phyloP scores from a whole-genome alignment of 1,140 invertebrate species.

The Apis dorsata region DNA sequence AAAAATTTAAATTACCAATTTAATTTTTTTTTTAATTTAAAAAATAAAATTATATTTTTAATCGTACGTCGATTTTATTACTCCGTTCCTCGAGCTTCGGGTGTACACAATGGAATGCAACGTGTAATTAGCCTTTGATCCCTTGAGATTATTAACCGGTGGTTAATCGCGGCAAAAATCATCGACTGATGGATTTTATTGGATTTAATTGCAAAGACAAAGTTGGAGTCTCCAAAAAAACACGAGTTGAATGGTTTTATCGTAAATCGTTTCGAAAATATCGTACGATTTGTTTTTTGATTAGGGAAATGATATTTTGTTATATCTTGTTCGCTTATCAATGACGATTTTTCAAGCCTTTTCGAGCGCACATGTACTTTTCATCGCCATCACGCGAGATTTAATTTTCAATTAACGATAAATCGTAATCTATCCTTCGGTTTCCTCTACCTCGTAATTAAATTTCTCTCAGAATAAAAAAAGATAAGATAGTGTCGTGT shows the following conservation, averaged over 20 bases:
- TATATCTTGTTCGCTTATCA: neutral
- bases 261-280: neutral
- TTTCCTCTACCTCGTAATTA: no score
- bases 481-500: no score
- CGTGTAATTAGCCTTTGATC: neutral
- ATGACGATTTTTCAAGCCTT: neutral
- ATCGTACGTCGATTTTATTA: neutral
- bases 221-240: neutral
- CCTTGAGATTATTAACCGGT: neutral
- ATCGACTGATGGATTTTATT: neutral
- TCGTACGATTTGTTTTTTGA: neutral
- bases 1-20: no score
- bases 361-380: neutral
- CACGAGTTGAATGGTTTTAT: neutral
- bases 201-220: neutral
- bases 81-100: neutral
- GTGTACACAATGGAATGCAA: neutral
- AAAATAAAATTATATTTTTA: no score
- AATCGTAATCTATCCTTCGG: neutral
- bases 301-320: neutral
- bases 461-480: no score
- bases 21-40: no score
- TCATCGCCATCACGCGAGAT: no score
- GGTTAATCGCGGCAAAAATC: slow-evolving; percentile 6
- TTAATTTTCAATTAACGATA: neutral